A percentile compares a stretch with the other conserved stretches of the same genome.
Conservation (phyloP, 2,113 vertebrate species). For the Brachirus orientalis region DNA sequence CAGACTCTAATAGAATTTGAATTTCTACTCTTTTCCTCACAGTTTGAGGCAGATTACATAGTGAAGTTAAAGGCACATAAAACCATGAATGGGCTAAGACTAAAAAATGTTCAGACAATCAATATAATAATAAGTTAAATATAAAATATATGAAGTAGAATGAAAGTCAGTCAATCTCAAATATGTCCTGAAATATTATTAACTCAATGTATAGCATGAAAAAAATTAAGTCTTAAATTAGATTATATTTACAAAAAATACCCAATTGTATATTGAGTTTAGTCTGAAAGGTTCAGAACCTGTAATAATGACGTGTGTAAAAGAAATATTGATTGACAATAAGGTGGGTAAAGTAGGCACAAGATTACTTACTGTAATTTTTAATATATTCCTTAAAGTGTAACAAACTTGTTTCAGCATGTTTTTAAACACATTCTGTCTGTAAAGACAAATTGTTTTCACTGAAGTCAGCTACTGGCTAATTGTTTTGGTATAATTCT, state of each 20-base stretch:
- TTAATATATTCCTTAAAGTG: too few species aligned
- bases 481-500: constrained; percentile 83
- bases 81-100: neutral
- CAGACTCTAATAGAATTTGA: constrained; percentile 16
- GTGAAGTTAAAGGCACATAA: neutral
- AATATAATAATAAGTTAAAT: too few species aligned
- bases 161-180: too few species aligned
- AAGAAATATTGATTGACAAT: too few species aligned
- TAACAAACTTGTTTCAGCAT: too few species aligned
- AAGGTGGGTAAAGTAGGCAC: too few species aligned
- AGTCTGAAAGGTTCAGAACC: too few species aligned
- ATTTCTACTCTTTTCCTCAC: constrained; percentile 3
- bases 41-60: neutral
- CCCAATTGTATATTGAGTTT: too few species aligned
- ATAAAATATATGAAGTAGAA: too few species aligned
- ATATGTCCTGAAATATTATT: neutral
- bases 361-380: neutral
- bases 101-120: too few species aligned
- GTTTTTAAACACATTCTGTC: neutral
- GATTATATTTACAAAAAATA: too few species aligned
- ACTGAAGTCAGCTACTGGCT: constrained; percentile 50
- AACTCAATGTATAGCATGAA: neutral
- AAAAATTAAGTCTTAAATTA: too few species aligned
- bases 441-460: neutral
- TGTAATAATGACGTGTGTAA: neutral